Base-by-base conservation (phyloP, 2,888 invertebrate genomes). In the Drosophila infuscata region DNA sequence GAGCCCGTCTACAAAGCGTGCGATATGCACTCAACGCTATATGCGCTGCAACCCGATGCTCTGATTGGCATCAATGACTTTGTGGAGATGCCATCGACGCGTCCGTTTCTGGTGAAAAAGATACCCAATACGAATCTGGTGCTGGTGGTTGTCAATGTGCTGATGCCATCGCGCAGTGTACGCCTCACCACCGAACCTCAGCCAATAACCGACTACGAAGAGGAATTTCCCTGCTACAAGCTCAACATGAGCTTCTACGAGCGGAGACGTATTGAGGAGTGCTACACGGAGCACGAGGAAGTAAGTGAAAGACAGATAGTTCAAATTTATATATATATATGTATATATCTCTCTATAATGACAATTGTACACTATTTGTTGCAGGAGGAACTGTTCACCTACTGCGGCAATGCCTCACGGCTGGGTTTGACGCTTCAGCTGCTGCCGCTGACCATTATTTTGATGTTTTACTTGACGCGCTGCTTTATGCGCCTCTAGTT, bases 51-150 rank as follows among this genome's bases (percentile, higher is more conserved):
- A 79, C 95, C 96, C 78, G 93, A 94, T 3, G 81, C 85, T 0
- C 70, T 92, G 7, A 93, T 94, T 68, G 94, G 94, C 78, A 92
- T 94, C 69, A 92, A 93, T 70, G 93, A 93, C 9, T 92, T 92
- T 74, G 91, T 93, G 38, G 82, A 93, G 52, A 85, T 92, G 35
- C 93, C 93, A 36, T 94, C 94, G 76, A 94, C 94, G 32, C 94
- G 95, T 63, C 95, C 95, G 4, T 97, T 96, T 91, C 96, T 95
- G 92, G 95, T 96, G 1, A 95, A 96, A 78, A 94, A 95, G 88
- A 95, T 98, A 43, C 95, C 95, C 0, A 95, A 96, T 86, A 97
- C 97, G 30, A 98, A 98, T 93, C 93, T 98, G 68, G 90, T 97
- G 38, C 93, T 98, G 74, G 94, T 97, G 54, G 96, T 97, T 17